These are phyloP conservation scores for Camponotus fellah DNA, from an alignment of 2,888 invertebrate species.

Conservation along the genomic window DNA sequence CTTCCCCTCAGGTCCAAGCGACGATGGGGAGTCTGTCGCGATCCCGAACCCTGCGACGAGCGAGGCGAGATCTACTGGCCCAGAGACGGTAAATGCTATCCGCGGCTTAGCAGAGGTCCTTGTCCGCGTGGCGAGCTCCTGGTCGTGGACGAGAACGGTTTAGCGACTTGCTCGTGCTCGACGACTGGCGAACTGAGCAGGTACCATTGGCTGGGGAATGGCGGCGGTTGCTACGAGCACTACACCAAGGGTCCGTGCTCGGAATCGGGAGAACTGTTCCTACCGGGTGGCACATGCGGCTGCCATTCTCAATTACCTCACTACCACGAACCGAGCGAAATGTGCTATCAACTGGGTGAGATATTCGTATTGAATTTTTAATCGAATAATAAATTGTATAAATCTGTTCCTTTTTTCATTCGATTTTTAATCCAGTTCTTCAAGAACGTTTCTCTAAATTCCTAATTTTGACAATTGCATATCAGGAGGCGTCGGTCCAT, in stretches of 20 bases:
- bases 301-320: constrained; percentile 91
- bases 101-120: constrained; percentile 91
- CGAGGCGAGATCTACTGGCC: constrained; percentile 92
- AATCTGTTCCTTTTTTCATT: neutral
- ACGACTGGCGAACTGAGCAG: constrained; percentile 86
- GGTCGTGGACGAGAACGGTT: constrained; percentile 87
- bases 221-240: constrained; percentile 91
- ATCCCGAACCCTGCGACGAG: constrained; percentile 89
- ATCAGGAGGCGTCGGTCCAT: constrained; percentile 92
- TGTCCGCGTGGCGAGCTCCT: constrained; percentile 92
- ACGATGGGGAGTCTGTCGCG: constrained; percentile 92
- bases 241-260: constrained; percentile 94
- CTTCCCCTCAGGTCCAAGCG: constrained; percentile 86
- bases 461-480: neutral
- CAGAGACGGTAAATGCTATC: constrained; percentile 91
- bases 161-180: constrained; percentile 90
- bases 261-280: constrained; percentile 91
- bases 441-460: neutral
- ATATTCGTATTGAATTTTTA: neutral
- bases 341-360: constrained; percentile 89
- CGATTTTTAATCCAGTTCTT: neutral
- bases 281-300: constrained; percentile 92
- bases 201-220: constrained; percentile 88
- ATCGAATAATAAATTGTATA: neutral
- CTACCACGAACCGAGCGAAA: constrained; percentile 90